Percentiles rank a stretch among this genome's conserved stretches.
Evolutionary conservation across 2,113 vertebrate species (phyloP).

Genomic region (Hippocampus mohnikei): DNA sequence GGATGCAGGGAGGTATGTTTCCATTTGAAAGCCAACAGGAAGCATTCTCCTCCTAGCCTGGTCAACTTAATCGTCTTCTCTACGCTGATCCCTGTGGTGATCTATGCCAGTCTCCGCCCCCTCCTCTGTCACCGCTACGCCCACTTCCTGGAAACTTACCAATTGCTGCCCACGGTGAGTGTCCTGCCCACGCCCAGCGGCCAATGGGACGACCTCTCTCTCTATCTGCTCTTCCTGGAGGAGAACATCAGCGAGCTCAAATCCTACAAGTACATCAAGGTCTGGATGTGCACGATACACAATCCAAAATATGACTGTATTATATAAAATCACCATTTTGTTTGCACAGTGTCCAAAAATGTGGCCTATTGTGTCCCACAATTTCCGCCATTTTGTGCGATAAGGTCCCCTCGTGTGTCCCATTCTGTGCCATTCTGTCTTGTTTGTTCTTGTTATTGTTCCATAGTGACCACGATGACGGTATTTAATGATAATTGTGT

Average conservation of each 20-base stretch:
- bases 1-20: too few relatives aligned
- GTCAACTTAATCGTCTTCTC: slow-evolving; percentile 85
- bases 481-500: background rate
- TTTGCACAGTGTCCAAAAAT: too few relatives aligned
- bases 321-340: too few relatives aligned
- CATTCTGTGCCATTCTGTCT: background rate
- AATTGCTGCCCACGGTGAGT: slow-evolving; percentile 83
- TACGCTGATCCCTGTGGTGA: slow-evolving; percentile 75
- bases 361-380: too few relatives aligned
- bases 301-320: too few relatives aligned
- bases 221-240: slow-evolving; percentile 89
- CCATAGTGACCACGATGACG: too few relatives aligned
- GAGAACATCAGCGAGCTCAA: slow-evolving; percentile 94
- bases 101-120: slow-evolving; percentile 79
- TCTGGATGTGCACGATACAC: slow-evolving; percentile 9
- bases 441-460: background rate
- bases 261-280: slow-evolving; percentile 93
- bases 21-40: background rate
- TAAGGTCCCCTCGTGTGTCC: too few relatives aligned
- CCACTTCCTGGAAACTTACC: slow-evolving; percentile 80
- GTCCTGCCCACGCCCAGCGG: slow-evolving; percentile 68
- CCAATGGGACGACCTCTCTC: slow-evolving; percentile 82
- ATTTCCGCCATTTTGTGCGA: too few relatives aligned
- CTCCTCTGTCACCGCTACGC: slow-evolving; percentile 68
- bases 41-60: slow-evolving; percentile 41